Evolutionary conservation across 2,888 invertebrate genomes (phyloP), one percentile per base, ranked within the genome.

Genomic region (Branchellion lobata): DNA sequence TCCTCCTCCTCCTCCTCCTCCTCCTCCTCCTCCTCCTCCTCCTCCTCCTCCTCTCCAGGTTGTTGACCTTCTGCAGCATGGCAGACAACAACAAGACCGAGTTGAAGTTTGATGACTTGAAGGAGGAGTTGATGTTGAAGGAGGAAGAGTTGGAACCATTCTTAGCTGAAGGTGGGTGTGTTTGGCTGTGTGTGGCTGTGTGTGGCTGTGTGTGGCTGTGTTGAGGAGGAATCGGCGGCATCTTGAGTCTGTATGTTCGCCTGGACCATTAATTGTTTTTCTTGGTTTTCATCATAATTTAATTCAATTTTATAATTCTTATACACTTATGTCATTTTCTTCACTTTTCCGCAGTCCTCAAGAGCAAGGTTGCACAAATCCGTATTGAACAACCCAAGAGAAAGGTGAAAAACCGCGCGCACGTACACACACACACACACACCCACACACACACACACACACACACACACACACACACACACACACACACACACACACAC

Each of bases 31-130:
- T 14, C 47, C 8, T 47, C 8, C 47, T 14, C 47, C 18, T 8
- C 47, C 8, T 18, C 47, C 8, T 14, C 8, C 47, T 18, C 18
- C 18, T 47, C 47, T 14, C 8, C 21, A 91, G 97, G 82, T 90
- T 98, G 84, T 87, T 99, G 79, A 94, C 97, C 0, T 95, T 99
- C 86, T 97, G 99, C 94, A 96, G 96, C 87, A 91, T 99, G 89
- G 96, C 97, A 1, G 98, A 99, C 88, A 92, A 91, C 79, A 92
- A 92, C 86, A n/a, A n/a, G n/a, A 92, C 94, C 33, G 96, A 97
- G 89, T 93, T 99, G 88, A 90, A 92, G n/a, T 97, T 96, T 87
- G 93, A 93, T 82, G 92, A 92, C 27, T 92, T 99, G 82, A 92
- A 93, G 85, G 90, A 92, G 77, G 96, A 97, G 87, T 89, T 99